Conservation (phyloP, 2,797 vertebrate genomes). For the Sebastes wilsoni region DNA sequence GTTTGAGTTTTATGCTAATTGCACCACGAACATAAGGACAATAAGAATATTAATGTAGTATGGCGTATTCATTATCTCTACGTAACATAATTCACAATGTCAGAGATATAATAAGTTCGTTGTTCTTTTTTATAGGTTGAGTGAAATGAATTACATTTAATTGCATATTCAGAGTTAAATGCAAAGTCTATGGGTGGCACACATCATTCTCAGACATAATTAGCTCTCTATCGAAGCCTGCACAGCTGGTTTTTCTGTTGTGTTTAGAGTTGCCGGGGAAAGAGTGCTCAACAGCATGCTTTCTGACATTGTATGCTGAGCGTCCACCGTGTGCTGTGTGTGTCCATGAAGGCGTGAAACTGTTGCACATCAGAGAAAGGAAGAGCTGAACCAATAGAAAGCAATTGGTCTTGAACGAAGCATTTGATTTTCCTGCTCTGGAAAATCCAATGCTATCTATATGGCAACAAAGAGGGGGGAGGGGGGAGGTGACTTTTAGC, state of each 20-base stretch:
- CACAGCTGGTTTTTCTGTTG: not conserved
- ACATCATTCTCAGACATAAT: not conserved
- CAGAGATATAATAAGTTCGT: not conserved
- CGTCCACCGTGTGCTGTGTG: slow-evolving; percentile 17
- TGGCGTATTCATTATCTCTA: not conserved
- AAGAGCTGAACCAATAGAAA: slow-evolving; percentile 66
- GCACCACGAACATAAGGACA: not conserved
- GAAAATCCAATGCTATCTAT: slow-evolving; percentile 79
- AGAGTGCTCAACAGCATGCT: not conserved
- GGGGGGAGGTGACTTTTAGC: slow-evolving; percentile 52
- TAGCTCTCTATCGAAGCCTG: not conserved
- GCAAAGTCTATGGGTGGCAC: not conserved
- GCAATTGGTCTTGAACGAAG: slow-evolving; percentile 75
- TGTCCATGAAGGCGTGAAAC: slow-evolving; percentile 57
- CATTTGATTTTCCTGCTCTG: slow-evolving; percentile 79
- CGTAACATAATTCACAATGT: not conserved
- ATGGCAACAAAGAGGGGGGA: slow-evolving; percentile 49
- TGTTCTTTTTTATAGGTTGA: not conserved
- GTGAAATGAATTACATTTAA: not conserved
- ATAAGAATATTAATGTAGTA: not conserved
- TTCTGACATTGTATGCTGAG: slow-evolving; percentile 19
- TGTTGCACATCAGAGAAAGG: slow-evolving; percentile 56
- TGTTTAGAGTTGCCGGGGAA: slow-evolving; percentile 15
- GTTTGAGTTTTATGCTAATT: not conserved
- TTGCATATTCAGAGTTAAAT: not conserved